Evolutionary conservation across 1,140 invertebrate species (phyloP).

Genomic region (Bombus superbus): DNA sequence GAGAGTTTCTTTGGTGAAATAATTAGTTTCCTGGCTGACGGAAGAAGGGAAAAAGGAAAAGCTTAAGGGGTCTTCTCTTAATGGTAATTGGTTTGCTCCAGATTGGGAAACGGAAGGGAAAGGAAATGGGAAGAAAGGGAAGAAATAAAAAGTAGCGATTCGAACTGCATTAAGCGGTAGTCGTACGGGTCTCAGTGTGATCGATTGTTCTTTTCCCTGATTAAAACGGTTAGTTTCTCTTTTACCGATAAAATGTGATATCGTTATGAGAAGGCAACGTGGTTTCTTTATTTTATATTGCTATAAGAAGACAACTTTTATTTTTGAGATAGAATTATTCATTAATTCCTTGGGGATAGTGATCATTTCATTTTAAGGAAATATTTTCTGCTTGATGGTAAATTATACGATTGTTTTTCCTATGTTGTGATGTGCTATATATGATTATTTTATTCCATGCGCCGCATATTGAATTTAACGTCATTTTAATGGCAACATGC

Average conservation of each 20-base stretch:
- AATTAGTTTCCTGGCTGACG: constrained; percentile 30
- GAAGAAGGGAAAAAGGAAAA: neutral
- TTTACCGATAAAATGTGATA: neutral
- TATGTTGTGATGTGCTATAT: no score
- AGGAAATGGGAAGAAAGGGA: neutral
- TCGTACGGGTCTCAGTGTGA: neutral
- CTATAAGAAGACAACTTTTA: neutral
- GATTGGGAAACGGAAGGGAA: neutral
- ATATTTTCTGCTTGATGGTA: no score
- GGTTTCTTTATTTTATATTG: neutral
- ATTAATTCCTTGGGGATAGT: neutral
- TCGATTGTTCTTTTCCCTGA: no score
- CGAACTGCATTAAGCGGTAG: constrained; percentile 17
- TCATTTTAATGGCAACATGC: no score
- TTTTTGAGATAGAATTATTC: neutral
- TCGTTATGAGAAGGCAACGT: neutral
- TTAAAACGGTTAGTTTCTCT: neutral
- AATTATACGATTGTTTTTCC: no score
- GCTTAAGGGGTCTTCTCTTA: constrained; percentile 14
- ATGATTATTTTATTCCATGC: no score
- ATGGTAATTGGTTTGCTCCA: constrained; percentile 41
- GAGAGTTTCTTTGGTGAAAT: constrained; percentile 36
- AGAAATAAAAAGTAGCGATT: constrained; percentile 9
- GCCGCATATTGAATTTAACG: no score
- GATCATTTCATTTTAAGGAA: no score